phyloP scores from a whole-genome alignment of 2,888 invertebrate genomes.

The Deilephila elpenor region DNA sequence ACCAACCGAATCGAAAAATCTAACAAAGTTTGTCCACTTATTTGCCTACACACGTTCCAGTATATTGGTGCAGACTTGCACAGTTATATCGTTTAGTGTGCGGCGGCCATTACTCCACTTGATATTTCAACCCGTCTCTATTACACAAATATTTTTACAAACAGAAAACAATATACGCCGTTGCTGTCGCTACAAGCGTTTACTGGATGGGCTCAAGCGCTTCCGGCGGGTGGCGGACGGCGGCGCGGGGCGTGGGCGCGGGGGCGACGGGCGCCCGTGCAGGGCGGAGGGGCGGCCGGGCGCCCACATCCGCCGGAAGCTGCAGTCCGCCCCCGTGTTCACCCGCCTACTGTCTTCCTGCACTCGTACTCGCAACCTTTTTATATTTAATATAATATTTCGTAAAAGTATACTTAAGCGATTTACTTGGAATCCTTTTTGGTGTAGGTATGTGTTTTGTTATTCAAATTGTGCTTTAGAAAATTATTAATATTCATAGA shows the following conservation, averaged over 20 bases:
- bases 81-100: too few species aligned
- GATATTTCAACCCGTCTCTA: neutral
- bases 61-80: too few species aligned
- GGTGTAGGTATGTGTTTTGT: neutral
- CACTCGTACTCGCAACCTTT: conserved; percentile 20
- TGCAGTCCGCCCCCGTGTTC: conserved; percentile 50
- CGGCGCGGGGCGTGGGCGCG: conserved; percentile 45
- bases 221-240: conserved; percentile 60
- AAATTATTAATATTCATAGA: too few species aligned
- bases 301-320: conserved; percentile 78
- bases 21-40: too few species aligned
- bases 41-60: too few species aligned
- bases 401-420: conserved; percentile 16
- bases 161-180: conserved; percentile 34
- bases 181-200: conserved; percentile 53
- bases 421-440: neutral
- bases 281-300: conserved; percentile 46
- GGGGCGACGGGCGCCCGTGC: conserved; percentile 47
- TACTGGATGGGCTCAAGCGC: conserved; percentile 67
- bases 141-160: neutral
- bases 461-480: neutral
- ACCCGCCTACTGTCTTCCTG: conserved; percentile 59
- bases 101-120: neutral
- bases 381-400: conserved; percentile 23
- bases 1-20: too few species aligned